phyloP scores from a whole-genome alignment of 2,888 invertebrate genomes.

The Spilarctia lutea region DNA sequence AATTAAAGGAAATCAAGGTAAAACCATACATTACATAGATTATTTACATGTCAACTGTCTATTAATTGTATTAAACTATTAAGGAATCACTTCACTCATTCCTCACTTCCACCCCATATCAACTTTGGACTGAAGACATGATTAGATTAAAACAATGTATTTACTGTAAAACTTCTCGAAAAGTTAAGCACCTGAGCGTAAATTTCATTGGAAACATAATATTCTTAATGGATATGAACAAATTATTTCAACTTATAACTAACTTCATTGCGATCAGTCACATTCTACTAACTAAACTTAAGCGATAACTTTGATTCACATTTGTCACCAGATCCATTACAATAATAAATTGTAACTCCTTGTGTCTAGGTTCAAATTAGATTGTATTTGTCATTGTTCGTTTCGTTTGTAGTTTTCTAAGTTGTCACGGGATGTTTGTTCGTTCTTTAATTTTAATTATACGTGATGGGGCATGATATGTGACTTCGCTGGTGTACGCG shows the following conservation, averaged over 20 bases:
- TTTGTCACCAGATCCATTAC: background rate
- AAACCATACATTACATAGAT: background rate
- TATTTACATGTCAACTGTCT: background rate
- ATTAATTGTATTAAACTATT: background rate
- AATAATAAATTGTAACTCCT: background rate
- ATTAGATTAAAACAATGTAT: background rate
- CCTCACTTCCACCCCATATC: background rate
- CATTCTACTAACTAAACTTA: constrained; percentile 26
- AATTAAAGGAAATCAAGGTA: background rate
- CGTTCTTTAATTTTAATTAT: background rate
- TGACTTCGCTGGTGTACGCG: background rate
- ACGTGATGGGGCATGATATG: background rate
- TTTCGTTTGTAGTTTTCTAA: background rate
- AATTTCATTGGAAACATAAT: constrained; percentile 21
- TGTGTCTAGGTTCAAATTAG: background rate
- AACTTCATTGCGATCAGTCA: constrained; percentile 25
- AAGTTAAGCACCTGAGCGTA: constrained; percentile 20
- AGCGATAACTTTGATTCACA: constrained; percentile 2
- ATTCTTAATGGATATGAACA: constrained; percentile 23
- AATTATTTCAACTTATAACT: constrained; percentile 22
- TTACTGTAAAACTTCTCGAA: constrained; percentile 1
- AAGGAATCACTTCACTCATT: background rate
- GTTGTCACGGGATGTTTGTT: background rate
- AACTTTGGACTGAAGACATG: background rate
- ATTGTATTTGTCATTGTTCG: background rate